These are phyloP conservation scores for Caenorhabditis zanzibari DNA, from an alignment of 2,888 invertebrate genomes.

Conservation along the genomic window DNA sequence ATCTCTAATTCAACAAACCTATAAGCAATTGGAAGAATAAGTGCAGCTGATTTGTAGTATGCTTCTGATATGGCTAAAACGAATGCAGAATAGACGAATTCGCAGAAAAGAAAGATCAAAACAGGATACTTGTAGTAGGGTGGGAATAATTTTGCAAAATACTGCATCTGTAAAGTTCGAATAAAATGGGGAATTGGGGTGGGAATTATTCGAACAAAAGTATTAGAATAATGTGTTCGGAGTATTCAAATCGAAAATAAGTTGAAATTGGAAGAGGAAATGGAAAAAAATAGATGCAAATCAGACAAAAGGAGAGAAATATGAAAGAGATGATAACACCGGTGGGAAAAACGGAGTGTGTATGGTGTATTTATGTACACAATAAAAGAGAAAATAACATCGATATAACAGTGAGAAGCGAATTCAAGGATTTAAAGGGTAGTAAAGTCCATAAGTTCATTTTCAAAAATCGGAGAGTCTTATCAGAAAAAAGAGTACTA, in stretches of 20 bases:
- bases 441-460: constrained; percentile 11
- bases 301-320: constrained; percentile 12
- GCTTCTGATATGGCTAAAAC: constrained; percentile 77
- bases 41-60: constrained; percentile 71
- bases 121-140: constrained; percentile 80
- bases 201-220: background rate
- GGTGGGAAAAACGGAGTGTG: constrained; percentile 53
- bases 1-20: constrained; percentile 39
- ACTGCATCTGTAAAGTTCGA: constrained; percentile 35
- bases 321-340: constrained; percentile 29
- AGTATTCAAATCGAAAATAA: constrained; percentile 43
- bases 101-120: constrained; percentile 78
- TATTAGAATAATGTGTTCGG: background rate
- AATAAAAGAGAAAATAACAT: constrained; percentile 40
- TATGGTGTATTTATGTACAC: constrained; percentile 45
- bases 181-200: constrained; percentile 1
- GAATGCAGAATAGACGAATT: constrained; percentile 76
- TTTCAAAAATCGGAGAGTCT: constrained; percentile 1
- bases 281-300: constrained; percentile 16
- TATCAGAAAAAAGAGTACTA: constrained; percentile 3
- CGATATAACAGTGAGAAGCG: background rate
- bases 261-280: constrained; percentile 11
- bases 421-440: background rate
- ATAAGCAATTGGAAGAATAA: constrained; percentile 73
- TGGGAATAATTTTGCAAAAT: constrained; percentile 70